Base-by-base conservation (phyloP, 2,888 invertebrate genomes). In the Agonopterix heracliana region DNA sequence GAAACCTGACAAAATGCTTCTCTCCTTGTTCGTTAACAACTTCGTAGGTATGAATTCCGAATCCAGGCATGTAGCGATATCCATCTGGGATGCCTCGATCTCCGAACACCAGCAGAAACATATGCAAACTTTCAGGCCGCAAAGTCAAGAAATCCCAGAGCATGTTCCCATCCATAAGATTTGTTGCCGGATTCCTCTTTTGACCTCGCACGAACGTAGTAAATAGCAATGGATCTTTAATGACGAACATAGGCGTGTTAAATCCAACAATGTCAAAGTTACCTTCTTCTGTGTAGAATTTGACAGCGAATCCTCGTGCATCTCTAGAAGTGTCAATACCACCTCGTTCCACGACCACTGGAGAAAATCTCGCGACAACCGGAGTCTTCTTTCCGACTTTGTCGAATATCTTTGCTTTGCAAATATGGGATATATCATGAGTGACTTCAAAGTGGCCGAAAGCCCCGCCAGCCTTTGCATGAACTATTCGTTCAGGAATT, bases 51-150 rank as follows among this genome's bases (percentile, higher is more conserved):
- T 98, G 97, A 0, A 95, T 95, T 4, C 96, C 95, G 66, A 96
- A 98, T 12, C 97, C 97, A 64, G 97, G 95, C 97, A 98, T 97
- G 76, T 94, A 93, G 34, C 96, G 90, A 78, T 92, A 93, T 3
- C 97, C 97, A 74, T 97, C 94, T 0, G 97, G 97, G 53, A 95
- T 95, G 10, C 97, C 97, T 55, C 96, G 91, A 76, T 97, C 97
- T 9, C 94, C 91, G 71, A 97, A 97, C 56, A 96, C 84, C 75
- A 96, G 91, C 78, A 94, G 86, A 43, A 92, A 89, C 76, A 97
- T 96, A 73, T 97, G 96, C 5, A 93, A 91, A 4, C 94, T 90
- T 79, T 97, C 97, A 0, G 96, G 95, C 36, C 96, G 90, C 41
- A 96, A 84, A 0, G 94, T 91, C 55, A 96, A 90, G 69, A 97